Evolutionary conservation across 2,797 vertebrate species (phyloP), one percentile per base, ranked within the genome.

Genomic region (Channallabes apus): DNA sequence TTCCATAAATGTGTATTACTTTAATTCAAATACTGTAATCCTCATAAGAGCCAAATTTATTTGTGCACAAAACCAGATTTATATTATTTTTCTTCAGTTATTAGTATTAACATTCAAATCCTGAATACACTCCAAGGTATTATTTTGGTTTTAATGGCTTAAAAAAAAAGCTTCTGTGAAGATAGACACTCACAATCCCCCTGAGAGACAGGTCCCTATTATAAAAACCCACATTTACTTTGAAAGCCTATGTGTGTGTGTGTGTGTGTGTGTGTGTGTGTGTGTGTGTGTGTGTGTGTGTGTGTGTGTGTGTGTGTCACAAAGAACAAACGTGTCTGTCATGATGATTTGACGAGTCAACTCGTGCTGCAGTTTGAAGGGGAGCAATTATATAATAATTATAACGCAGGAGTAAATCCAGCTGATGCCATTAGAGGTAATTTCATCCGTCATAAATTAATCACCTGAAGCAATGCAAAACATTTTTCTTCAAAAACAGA

Each of bases 141-240:
- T 76, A 58, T 58, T 18, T 20, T 58, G 27, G 51, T 29, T 58
- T 76, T 76, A 56, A 76, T 56, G 72, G 46, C n/a, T 76, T 76
- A 20, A 1, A 27, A 27, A 58, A 75, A 1, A 77, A 35, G 29
- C 54, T 18, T 59, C 27, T 32, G 3, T 32, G 38, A 27, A 65
- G 15, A 24, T 4, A 65, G 15, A 65, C 38, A 46, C 61, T 80
- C n/a, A 18, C 59, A 80, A 29, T 80, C 46, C 61, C 71, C 8
- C 22, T 35, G 17, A 59, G 56, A 84, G 76, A 62, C 54, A 72
- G 54, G 56, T n/a, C 56, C 76, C 68, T 24, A 85, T 85, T 68
- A 77, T 29, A 38, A 82, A 85, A 85, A 76, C 79, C 75, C 61
- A 82, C 29, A 18, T 85, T 85, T 82, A 41, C 35, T 85, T 75